phyloP scores from a whole-genome alignment of 2,888 invertebrate genomes.

The Acrobeloides nanus region DNA sequence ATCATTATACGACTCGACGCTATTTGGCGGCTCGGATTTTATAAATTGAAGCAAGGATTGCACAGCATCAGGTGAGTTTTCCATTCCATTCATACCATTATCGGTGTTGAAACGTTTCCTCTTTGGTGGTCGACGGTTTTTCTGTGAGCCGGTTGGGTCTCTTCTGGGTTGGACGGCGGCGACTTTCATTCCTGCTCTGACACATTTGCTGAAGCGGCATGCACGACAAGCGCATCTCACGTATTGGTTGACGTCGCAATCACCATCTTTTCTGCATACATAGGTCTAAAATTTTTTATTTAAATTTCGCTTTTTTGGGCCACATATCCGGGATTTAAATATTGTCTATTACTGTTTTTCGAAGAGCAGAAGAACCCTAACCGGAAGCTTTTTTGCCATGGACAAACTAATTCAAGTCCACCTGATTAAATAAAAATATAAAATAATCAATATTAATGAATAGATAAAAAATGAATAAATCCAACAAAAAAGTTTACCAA shows the following conservation, averaged over 20 bases:
- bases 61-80: too few species aligned
- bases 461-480: too few species aligned
- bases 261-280: constrained; percentile 35
- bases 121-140: constrained; percentile 32
- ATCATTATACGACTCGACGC: not conserved
- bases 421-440: too few species aligned
- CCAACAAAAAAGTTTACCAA: too few species aligned
- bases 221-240: constrained; percentile 44
- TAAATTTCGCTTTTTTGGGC: not conserved
- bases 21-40: not conserved
- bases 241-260: constrained; percentile 35
- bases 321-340: too few species aligned
- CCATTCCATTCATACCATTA: too few species aligned
- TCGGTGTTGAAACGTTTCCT: constrained; percentile 10
- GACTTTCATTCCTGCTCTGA: constrained; percentile 43
- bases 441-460: too few species aligned
- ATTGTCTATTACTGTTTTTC: not conserved
- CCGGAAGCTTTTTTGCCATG: too few species aligned
- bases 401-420: too few species aligned
- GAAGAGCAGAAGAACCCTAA: not conserved
- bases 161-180: constrained; percentile 46
- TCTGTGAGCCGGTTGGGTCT: constrained; percentile 49
- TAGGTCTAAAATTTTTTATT: constrained; percentile 26
- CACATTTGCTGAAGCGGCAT: constrained; percentile 42
- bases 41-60: too few species aligned